Base-by-base conservation (phyloP, 2,797 vertebrate species). In the Anomalospiza imberbis region DNA sequence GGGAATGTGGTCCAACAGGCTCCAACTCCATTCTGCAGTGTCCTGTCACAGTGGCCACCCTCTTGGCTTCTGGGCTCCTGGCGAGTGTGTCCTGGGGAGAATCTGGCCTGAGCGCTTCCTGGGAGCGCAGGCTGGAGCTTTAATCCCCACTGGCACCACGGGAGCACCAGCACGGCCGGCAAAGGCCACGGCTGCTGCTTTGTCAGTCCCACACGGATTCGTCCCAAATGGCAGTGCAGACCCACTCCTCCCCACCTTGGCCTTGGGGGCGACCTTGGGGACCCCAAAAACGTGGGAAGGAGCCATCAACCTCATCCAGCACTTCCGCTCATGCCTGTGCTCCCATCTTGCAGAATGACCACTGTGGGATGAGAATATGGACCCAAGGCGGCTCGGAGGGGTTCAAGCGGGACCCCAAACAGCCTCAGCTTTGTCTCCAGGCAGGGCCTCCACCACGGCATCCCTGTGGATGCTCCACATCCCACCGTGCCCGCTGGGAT, bases 301-400 rank as follows among this genome's bases (percentile, higher is more conserved):
- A n/a, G 7, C 19, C n/a, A 3, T 32, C 26, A n/a, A 3, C 17
- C 17, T 12, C 48, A 31, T 55, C 58, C 62, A 34, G 44, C 48
- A 3, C 21, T 17, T 17, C 50, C 0, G 13, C 54, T 62, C 61
- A 1, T 0, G 1, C 55, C 71, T 40, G 1, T 2, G 13, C 60
- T 81, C 22, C 50, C 68, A 28, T 21, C 47, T 0, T 0, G 20
- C 0, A 4, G 16, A 25, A 36, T 17, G 36, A n/a, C 17, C 58
- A 1, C 60, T 2, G 2, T 1, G 26, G 65, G 26, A 18, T 44
- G 44, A 29, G 10, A 12, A 25, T 1, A 29, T 0, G 4, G 77
- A 31, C 15, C 53, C 54, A 0, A 29, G 3, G 44, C 4, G 44
- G 44, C 51, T n/a, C 20, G 1, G 18, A 19, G 19, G 60, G 10